phyloP scores from a whole-genome alignment of 1,140 invertebrate genomes.

The Parapsyche elsis region DNA sequence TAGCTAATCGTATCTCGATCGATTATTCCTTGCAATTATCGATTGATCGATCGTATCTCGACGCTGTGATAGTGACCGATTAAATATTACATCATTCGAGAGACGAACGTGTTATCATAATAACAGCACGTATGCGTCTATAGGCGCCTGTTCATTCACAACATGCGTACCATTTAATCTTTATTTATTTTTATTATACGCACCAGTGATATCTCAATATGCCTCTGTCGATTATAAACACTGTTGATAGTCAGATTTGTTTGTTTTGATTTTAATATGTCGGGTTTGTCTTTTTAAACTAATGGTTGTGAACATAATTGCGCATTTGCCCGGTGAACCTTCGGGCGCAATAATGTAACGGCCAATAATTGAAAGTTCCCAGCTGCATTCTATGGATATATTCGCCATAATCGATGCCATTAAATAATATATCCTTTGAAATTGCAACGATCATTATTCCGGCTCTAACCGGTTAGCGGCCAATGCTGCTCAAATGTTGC shows the following conservation, averaged over 20 bases:
- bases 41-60: not conserved
- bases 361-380: constrained; percentile 49
- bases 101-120: not conserved
- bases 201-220: not conserved
- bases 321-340: not conserved
- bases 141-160: not conserved
- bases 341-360: constrained; percentile 34
- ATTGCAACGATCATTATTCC: constrained; percentile 16
- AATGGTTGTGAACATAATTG: not conserved
- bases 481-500: constrained; percentile 20
- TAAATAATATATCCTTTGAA: constrained; percentile 33
- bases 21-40: not conserved
- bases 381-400: constrained; percentile 38
- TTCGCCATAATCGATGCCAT: constrained; percentile 27
- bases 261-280: too few relatives aligned
- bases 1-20: not conserved
- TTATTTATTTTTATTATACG: not conserved
- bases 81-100: not conserved
- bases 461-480: constrained; percentile 5
- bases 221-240: not conserved
- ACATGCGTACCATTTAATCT: not conserved
- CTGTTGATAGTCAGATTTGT: too few relatives aligned
- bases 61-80: not conserved
- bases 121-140: not conserved
- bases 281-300: not conserved